These are phyloP conservation scores for Dione juno DNA, from an alignment of 2,888 invertebrate genomes.

Conservation along the genomic window DNA sequence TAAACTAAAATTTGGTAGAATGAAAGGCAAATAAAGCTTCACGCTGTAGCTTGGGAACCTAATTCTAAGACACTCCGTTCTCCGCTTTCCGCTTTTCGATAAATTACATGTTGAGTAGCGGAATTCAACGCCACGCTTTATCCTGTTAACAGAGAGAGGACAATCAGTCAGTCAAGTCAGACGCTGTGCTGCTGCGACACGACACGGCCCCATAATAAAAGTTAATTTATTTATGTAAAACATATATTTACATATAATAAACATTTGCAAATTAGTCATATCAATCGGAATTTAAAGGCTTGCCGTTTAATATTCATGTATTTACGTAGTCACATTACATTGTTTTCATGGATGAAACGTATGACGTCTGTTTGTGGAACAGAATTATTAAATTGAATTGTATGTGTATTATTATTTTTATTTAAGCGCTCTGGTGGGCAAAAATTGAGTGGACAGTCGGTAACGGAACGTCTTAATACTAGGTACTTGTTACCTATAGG, in stretches of 20 bases:
- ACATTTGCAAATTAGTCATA: background rate
- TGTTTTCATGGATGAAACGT: background rate
- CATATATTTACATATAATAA: slow-evolving; percentile 8
- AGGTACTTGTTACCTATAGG: no score
- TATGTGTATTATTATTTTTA: no score
- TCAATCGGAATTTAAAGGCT: background rate
- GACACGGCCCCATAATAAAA: background rate
- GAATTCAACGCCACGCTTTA: background rate
- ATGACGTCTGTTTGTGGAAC: no score
- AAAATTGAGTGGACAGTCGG: no score
- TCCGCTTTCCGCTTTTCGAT: background rate
- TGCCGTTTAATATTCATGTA: background rate
- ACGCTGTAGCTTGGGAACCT: no score
- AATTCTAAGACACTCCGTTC: background rate
- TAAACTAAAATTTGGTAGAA: no score
- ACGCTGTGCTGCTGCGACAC: background rate
- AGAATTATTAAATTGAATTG: no score
- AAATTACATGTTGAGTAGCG: background rate
- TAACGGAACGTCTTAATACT: no score
- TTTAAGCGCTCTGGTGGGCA: no score
- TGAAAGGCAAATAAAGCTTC: background rate
- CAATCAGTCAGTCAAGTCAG: no score
- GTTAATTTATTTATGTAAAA: slow-evolving; percentile 11
- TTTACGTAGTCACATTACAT: background rate
- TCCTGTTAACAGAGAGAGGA: no score